Conservation (phyloP, 2,113 vertebrate species). For the Tiliqua scincoides region DNA sequence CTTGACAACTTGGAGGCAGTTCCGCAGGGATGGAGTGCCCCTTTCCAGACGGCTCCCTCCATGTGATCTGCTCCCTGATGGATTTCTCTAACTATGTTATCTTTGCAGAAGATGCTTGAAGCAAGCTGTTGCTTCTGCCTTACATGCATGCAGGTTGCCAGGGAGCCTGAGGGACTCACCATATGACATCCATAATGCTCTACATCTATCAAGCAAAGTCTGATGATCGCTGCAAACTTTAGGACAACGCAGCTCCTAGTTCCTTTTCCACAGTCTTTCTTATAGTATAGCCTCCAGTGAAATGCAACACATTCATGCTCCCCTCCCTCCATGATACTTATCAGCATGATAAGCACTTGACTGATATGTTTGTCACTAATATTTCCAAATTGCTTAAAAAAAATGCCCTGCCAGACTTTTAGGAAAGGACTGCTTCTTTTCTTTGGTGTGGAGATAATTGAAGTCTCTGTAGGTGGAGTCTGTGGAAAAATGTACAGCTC, state of each 20-base stretch:
- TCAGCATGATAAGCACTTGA: slow-evolving; percentile 7
- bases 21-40: slow-evolving; percentile 62
- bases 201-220: slow-evolving; percentile 43
- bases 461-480: not conserved
- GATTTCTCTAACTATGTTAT: slow-evolving; percentile 64
- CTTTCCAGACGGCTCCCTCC: slow-evolving; percentile 67
- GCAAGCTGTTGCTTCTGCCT: slow-evolving; percentile 68
- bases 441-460: not conserved
- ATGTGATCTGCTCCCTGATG: slow-evolving; percentile 58
- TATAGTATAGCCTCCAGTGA: slow-evolving; percentile 12
- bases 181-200: slow-evolving; percentile 55
- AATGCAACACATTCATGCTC: slow-evolving; percentile 44
- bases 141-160: slow-evolving; percentile 55
- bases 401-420: not conserved
- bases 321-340: not conserved
- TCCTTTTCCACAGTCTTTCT: slow-evolving; percentile 50
- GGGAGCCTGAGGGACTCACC: slow-evolving; percentile 63
- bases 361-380: not conserved
- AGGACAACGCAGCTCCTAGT: slow-evolving; percentile 41
- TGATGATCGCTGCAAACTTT: slow-evolving; percentile 57
- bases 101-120: slow-evolving; percentile 60
- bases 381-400: not conserved
- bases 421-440: not conserved
- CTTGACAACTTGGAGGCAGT: slow-evolving; percentile 59
- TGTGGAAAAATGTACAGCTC: slow-evolving; percentile 3